Evolutionary conservation across 2,113 vertebrate genomes (phyloP).

Genomic region (Sus scrofa): DNA sequence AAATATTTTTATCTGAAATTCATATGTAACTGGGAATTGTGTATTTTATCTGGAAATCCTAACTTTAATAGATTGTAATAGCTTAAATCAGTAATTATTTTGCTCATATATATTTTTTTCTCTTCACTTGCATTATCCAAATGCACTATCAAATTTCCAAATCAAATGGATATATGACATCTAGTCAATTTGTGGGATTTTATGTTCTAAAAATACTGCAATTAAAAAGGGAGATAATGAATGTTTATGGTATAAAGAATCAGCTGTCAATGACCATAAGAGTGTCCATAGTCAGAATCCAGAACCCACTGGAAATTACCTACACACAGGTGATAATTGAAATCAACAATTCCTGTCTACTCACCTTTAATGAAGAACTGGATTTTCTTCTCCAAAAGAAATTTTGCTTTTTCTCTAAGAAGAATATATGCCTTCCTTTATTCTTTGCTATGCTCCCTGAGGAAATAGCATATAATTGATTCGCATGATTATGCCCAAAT

Average conservation of each 20-base stretch:
- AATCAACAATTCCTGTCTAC: not conserved
- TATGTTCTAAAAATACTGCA: not conserved
- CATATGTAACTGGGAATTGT: fast-evolving
- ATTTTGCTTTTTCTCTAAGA: not conserved
- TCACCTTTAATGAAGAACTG: not conserved
- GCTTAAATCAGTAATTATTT: not conserved
- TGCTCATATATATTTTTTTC: not conserved
- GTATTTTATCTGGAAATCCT: not conserved
- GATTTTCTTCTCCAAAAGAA: not conserved
- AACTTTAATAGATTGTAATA: not conserved
- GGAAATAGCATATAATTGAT: not conserved
- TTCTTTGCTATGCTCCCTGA: not conserved
- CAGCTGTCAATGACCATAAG: not conserved
- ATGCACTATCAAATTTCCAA: not conserved
- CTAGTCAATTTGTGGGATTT: not conserved
- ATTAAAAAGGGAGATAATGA: not conserved
- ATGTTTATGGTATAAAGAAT: not conserved
- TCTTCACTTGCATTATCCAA: not conserved
- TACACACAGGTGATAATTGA: not conserved
- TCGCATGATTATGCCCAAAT: not conserved
- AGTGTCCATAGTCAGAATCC: too few relatives aligned
- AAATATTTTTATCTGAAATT: not conserved
- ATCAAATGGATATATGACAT: not conserved
- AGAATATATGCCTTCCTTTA: not conserved
- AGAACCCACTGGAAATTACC: not conserved